Conservation (phyloP, 1,140 invertebrate species). For the Belonocnema kinseyi region DNA sequence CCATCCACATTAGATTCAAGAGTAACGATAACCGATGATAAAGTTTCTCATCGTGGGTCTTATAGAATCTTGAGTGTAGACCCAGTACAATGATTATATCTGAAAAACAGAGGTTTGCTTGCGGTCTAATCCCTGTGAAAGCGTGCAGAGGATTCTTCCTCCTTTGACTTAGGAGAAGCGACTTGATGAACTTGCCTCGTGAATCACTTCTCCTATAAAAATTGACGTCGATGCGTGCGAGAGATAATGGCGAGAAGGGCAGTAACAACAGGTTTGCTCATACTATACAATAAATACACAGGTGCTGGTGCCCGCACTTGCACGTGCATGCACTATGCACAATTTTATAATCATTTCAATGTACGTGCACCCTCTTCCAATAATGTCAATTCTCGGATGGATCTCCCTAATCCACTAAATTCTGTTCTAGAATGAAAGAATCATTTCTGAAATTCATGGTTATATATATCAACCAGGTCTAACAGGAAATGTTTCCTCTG, state of each 20-base stretch:
- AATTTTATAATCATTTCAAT: not conserved
- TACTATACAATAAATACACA: not conserved
- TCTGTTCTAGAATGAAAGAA: too few relatives aligned
- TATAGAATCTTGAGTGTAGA: not conserved
- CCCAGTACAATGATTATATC: not conserved
- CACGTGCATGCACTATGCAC: not conserved
- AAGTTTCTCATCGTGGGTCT: constrained; percentile 14
- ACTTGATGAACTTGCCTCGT: constrained; percentile 71
- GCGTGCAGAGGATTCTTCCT: constrained; percentile 38
- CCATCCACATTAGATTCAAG: constrained; percentile 60
- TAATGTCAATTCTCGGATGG: not conserved
- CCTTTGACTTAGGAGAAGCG: constrained; percentile 35
- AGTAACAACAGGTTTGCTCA: constrained; percentile 70
- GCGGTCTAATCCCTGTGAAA: constrained; percentile 61
- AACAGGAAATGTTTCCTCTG: not conserved
- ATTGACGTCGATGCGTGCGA: constrained; percentile 66
- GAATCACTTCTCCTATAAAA: constrained; percentile 69
- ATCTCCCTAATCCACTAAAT: too few relatives aligned
- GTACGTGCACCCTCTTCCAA: not conserved
- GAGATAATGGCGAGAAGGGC: constrained; percentile 66
- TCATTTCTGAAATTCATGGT: too few relatives aligned
- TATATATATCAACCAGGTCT: too few relatives aligned
- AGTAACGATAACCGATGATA: constrained; percentile 51
- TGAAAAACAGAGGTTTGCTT: constrained; percentile 35
- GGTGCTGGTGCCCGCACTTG: not conserved